These are phyloP conservation scores for Pelodiscus sinensis DNA, from an alignment of 2,113 vertebrate species.

Conservation along the genomic window DNA sequence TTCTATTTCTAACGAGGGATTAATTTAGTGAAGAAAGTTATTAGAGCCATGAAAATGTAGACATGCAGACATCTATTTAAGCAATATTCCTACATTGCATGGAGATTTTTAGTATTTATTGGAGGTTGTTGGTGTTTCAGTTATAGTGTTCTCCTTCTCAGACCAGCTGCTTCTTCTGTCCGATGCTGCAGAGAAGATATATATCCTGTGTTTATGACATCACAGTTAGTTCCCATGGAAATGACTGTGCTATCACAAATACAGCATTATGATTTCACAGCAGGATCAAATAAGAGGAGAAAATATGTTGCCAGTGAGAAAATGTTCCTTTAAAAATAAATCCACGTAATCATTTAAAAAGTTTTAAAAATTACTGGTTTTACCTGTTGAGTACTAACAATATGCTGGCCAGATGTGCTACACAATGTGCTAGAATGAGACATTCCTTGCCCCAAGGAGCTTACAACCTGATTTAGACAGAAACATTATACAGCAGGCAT, in stretches of 20 bases:
- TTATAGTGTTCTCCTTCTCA: constrained; percentile 1
- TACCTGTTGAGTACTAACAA: background rate
- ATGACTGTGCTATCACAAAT: constrained; percentile 42
- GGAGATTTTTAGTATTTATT: constrained; percentile 41
- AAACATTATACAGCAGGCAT: background rate
- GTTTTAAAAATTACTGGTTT: constrained; percentile 17
- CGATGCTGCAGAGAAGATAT: constrained; percentile 55
- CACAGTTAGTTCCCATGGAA: constrained; percentile 63
- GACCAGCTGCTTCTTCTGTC: constrained; percentile 33
- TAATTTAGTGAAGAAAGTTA: constrained; percentile 42
- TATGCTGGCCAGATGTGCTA: constrained; percentile 15
- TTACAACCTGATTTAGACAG: background rate
- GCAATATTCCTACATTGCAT: constrained; percentile 44
- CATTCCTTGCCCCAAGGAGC: background rate
- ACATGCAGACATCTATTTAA: constrained; percentile 58
- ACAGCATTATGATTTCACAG: constrained; percentile 42
- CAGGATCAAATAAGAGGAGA: constrained; percentile 19
- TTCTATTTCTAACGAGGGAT: background rate
- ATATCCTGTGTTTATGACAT: constrained; percentile 49
- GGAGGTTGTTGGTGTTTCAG: constrained; percentile 60
- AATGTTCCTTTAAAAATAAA: constrained; percentile 4
- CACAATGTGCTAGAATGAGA: background rate
- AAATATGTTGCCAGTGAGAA: constrained; percentile 23
- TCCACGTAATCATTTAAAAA: background rate
- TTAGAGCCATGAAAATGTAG: constrained; percentile 53